Conservation (phyloP, 2,113 vertebrate species). For the Parus major region DNA sequence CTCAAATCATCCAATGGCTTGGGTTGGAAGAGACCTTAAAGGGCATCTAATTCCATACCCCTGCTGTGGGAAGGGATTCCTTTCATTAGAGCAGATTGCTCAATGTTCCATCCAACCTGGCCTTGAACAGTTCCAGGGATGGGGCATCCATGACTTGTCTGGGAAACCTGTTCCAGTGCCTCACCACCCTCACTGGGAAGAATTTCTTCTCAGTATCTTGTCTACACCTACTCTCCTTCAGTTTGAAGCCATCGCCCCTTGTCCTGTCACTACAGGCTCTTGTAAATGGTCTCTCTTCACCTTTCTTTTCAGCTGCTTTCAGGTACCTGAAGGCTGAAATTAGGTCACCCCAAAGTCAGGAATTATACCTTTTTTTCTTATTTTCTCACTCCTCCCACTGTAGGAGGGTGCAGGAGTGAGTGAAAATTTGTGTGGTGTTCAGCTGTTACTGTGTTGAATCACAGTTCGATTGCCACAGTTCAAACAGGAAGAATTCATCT, state of each 20-base stretch:
- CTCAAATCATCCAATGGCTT: neutral
- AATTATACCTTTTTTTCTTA: neutral
- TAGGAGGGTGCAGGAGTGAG: neutral
- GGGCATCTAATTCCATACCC: neutral
- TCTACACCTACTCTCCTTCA: neutral
- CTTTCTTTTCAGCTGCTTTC: neutral
- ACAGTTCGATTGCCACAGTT: neutral
- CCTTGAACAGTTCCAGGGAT: neutral
- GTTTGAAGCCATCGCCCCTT: neutral
- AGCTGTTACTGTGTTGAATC: neutral
- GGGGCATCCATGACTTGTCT: neutral
- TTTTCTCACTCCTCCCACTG: neutral
- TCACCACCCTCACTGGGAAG: neutral
- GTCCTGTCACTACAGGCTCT: neutral
- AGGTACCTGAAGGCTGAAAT: neutral
- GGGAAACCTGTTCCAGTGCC: neutral
- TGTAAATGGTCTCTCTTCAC: neutral
- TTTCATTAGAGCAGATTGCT: neutral
- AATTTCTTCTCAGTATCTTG: neutral
- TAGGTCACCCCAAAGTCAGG: neutral
- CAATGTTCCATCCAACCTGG: neutral
- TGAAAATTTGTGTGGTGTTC: neutral
- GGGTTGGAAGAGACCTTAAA: neutral
- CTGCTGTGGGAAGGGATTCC: neutral
- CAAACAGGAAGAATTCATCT: neutral